A percentile compares a stretch with the other conserved stretches of the same genome.
phyloP scores from a whole-genome alignment of 2,113 vertebrate genomes.

The Oceanodroma tethys region DNA sequence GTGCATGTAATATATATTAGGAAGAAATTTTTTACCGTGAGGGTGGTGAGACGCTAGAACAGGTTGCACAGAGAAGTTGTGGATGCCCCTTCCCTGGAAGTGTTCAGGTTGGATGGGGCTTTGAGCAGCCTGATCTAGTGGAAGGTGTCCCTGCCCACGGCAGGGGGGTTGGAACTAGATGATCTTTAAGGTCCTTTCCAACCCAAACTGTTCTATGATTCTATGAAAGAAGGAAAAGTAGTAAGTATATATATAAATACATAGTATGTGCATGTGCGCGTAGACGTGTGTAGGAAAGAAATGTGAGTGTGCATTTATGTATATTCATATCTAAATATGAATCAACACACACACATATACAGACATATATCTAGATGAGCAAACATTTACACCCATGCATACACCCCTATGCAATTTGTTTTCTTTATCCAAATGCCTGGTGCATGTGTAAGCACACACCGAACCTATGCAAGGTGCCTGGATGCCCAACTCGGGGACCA shows the following conservation, averaged over 20 bases:
- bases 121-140: background rate
- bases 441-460: background rate
- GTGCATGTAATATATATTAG: background rate
- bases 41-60: rapidly evolving
- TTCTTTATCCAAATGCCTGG: background rate
- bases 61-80: background rate
- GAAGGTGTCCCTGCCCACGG: background rate
- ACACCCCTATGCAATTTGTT: background rate
- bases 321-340: too few species aligned
- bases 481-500: rapidly evolving
- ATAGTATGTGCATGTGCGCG: background rate
- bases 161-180: background rate
- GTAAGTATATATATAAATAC: background rate
- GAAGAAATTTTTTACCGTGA: background rate
- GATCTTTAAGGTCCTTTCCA: background rate
- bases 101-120: background rate
- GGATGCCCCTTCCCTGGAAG: background rate
- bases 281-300: background rate
- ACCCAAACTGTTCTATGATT: background rate
- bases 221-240: too few species aligned
- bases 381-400: background rate
- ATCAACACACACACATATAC: background rate
- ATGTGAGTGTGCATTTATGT: background rate
- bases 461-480: too few species aligned
- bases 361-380: background rate